A percentile compares a stretch with the other conserved stretches of the same genome.
phyloP scores from a whole-genome alignment of 2,113 vertebrate genomes.

The Mobula birostris region DNA sequence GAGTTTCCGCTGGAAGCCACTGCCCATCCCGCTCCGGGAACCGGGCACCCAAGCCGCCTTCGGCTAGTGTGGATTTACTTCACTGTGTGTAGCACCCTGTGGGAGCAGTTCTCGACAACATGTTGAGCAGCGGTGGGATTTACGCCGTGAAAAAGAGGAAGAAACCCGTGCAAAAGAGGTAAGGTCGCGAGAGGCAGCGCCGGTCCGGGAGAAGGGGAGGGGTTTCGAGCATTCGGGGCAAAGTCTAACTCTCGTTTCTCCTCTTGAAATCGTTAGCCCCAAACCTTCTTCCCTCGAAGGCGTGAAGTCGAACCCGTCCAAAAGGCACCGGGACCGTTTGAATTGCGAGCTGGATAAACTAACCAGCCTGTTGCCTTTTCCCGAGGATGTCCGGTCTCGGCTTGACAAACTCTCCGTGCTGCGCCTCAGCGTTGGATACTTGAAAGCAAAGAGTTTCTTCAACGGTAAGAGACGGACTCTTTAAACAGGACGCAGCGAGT shows the following conservation, averaged over 20 bases:
- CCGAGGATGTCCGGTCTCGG: slow-evolving; percentile 56
- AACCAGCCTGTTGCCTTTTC: slow-evolving; percentile 68
- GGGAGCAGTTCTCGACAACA: neutral
- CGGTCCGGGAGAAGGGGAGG: neutral
- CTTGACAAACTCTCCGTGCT: slow-evolving; percentile 76
- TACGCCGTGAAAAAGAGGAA: slow-evolving; percentile 45
- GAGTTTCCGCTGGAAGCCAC: neutral
- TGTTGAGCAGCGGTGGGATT: neutral
- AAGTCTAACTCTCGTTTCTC: neutral
- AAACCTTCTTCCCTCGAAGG: slow-evolving; percentile 49
- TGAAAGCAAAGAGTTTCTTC: slow-evolving; percentile 73
- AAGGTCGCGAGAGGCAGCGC: neutral
- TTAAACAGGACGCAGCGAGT: too few relatives aligned
- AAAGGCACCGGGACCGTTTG: slow-evolving; percentile 65
- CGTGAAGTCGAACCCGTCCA: slow-evolving; percentile 71
- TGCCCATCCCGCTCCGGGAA: too few relatives aligned
- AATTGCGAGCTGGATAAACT: slow-evolving; percentile 70
- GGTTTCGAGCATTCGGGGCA: too few relatives aligned
- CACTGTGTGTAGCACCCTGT: neutral
- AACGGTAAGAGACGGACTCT: slow-evolving; percentile 52
- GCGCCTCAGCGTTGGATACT: slow-evolving; percentile 68
- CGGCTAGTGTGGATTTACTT: neutral
- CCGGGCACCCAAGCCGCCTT: too few relatives aligned
- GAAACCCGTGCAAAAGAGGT: slow-evolving; percentile 47
- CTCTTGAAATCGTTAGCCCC: slow-evolving; percentile 39